Percentiles rank a stretch among this genome's conserved stretches.
Evolutionary conservation across 2,113 vertebrate species (phyloP).

Genomic region (Ariopsis seemanni): DNA sequence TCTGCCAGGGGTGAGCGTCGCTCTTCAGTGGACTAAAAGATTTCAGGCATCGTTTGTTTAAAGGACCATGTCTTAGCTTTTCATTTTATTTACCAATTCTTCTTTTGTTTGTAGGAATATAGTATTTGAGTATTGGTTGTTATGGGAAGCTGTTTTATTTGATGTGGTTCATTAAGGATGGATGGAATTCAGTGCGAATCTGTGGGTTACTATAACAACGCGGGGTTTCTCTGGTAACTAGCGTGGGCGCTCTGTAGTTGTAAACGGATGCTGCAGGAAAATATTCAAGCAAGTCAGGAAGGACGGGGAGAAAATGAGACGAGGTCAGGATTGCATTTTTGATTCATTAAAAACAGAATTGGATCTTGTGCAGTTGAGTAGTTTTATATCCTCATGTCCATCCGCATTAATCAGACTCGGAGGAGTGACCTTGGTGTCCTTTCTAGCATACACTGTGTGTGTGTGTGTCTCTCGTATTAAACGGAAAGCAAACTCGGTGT

Average conservation of each 20-base stretch:
- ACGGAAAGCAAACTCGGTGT: background rate
- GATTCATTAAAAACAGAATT: background rate
- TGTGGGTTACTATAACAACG: slow-evolving; percentile 22
- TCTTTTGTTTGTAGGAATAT: background rate
- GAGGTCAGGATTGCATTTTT: background rate
- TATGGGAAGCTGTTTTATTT: background rate
- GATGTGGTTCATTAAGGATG: background rate
- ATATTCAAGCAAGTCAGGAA: background rate
- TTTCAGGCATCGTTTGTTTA: background rate
- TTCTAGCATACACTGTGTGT: background rate
- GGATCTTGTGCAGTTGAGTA: background rate
- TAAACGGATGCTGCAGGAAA: background rate
- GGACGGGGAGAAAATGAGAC: background rate
- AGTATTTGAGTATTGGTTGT: background rate
- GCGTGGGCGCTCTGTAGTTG: background rate
- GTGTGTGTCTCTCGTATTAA: background rate
- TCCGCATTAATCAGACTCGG: background rate
- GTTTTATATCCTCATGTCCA: background rate
- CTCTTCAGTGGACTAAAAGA: background rate
- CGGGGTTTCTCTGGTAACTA: slow-evolving; percentile 19
- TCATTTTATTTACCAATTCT: background rate
- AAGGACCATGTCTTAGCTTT: too few relatives aligned
- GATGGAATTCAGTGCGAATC: background rate
- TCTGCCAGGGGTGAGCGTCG: background rate
- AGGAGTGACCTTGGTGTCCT: background rate